phyloP scores from a whole-genome alignment of 2,797 vertebrate genomes.

The Eulemur mongoz region DNA sequence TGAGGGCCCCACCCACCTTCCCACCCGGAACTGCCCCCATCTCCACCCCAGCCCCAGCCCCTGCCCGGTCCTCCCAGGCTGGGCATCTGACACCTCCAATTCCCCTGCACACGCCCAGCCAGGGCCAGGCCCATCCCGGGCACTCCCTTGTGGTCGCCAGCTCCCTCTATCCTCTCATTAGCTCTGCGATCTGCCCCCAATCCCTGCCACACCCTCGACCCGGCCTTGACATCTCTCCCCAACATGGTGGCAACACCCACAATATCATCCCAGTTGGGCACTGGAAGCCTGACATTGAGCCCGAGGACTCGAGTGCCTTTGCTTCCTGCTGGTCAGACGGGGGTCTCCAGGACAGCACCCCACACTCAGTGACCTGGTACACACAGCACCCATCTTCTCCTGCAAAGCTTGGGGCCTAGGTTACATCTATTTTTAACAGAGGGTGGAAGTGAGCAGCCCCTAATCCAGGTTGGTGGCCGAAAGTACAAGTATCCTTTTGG shows the following conservation, averaged over 20 bases:
- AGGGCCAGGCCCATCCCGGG: neutral
- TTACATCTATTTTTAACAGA: neutral
- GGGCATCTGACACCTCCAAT: neutral
- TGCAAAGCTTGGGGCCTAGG: neutral
- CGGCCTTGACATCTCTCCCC: accelerated
- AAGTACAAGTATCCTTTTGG: neutral
- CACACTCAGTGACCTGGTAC: neutral
- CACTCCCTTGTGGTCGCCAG: neutral
- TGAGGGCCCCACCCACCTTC: neutral
- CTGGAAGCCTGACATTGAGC: neutral
- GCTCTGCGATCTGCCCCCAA: neutral
- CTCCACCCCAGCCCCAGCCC: neutral
- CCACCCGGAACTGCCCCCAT: neutral
- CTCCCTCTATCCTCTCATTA: neutral
- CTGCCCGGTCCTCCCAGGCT: neutral
- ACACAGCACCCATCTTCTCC: neutral
- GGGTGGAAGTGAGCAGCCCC: neutral
- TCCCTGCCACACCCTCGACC: neutral
- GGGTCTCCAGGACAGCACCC: neutral
- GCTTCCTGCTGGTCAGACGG: neutral
- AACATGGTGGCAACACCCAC: neutral
- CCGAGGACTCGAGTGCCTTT: neutral
- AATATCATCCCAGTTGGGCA: accelerated
- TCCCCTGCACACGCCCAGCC: neutral
- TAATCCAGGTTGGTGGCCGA: neutral